A percentile compares a stretch with the other conserved stretches of the same genome.
Conservation (phyloP, 2,113 vertebrate species). For the Pycnonotus jocosus region DNA sequence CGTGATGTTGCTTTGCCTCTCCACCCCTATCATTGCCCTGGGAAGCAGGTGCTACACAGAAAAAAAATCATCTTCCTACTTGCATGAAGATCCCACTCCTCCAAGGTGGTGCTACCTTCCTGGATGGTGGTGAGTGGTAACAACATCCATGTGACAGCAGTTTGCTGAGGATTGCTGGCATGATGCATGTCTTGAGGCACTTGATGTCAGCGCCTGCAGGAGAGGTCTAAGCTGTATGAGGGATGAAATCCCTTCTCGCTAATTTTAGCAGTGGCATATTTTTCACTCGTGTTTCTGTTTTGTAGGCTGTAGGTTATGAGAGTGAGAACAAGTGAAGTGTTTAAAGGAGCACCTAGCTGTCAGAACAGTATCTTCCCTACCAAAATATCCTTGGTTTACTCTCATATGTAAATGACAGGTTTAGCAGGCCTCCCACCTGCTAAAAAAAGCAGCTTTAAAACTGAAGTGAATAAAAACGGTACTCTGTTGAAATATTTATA, state of each 20-base stretch:
- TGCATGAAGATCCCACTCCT: neutral
- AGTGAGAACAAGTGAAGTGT: neutral
- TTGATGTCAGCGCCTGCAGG: neutral
- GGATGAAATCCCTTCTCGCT: neutral
- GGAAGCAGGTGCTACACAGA: neutral
- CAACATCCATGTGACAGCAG: neutral
- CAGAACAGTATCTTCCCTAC: conserved; percentile 3
- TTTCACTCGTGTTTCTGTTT: neutral
- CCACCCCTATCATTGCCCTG: neutral
- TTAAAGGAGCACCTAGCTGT: conserved; percentile 1
- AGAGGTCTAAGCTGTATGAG: neutral
- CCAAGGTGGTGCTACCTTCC: neutral
- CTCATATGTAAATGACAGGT: neutral
- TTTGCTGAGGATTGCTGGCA: neutral
- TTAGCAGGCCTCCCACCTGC: neutral
- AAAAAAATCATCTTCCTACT: neutral
- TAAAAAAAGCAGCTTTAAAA: conserved; percentile 4
- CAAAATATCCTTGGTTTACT: neutral
- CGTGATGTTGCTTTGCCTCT: neutral
- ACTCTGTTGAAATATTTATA: neutral
- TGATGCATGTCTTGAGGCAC: neutral
- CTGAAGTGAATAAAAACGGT: neutral
- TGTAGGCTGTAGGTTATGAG: neutral
- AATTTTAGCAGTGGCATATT: neutral
- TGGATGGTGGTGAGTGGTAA: neutral